Conservation (phyloP, 2,113 vertebrate genomes). For the Orientallactaga bullata region DNA sequence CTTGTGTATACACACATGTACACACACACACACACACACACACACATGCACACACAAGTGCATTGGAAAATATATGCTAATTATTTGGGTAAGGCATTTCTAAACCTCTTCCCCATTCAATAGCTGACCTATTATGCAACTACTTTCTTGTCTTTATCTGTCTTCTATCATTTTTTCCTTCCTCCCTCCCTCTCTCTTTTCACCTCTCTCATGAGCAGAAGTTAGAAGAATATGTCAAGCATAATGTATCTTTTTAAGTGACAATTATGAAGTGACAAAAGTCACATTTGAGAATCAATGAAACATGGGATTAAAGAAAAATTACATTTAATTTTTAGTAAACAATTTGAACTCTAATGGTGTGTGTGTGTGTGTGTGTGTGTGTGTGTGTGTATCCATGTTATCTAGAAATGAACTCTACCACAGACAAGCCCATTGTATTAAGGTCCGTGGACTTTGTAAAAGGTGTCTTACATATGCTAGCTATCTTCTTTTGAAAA, state of each 20-base stretch:
- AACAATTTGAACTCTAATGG: neutral
- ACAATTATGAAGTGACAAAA: neutral
- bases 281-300: neutral
- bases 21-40: neutral
- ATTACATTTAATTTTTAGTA: neutral
- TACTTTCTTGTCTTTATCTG: neutral
- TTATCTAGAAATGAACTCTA: neutral
- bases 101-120: neutral
- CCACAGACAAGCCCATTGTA: neutral
- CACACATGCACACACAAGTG: neutral
- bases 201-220: too few species aligned
- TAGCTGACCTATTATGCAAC: too few species aligned
- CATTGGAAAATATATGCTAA: neutral
- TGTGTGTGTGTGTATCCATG: neutral
- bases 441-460: slow-evolving; percentile 7
- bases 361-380: neutral
- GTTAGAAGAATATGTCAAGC: neutral
- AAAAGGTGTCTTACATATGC: neutral
- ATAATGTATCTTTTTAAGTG: neutral
- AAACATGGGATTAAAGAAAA: slow-evolving; percentile 13
- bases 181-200: too few species aligned
- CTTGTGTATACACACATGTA: neutral
- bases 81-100: neutral
- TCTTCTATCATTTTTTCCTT: too few species aligned
- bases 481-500: neutral